Evolutionary conservation across 1,140 invertebrate species (phyloP), one percentile per base, ranked within the genome.

Genomic region (Papilio glaucus): DNA sequence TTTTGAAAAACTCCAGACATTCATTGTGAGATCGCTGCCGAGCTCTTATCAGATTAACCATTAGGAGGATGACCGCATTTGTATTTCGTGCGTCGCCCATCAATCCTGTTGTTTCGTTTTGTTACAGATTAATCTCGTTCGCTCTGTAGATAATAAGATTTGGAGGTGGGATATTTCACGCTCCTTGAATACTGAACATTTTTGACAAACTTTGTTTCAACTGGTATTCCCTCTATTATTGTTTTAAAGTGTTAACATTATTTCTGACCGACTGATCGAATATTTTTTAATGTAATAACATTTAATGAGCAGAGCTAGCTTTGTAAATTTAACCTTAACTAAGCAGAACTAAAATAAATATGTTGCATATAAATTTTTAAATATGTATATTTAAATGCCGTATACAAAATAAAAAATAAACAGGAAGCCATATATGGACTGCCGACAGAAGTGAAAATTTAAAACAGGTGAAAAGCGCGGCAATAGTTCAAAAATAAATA

Each of bases 31-130:
- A 13, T 24, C 29, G 41, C 2, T 4, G n/a, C 29, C 29, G n/a
- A 42, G 61, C n/a, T 63, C 7, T 63, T 63, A 18, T 63, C 62
- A 15, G 15, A 63, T 38, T 63, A 63, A 37, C 2, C 15, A 53
- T n/a, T 63, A 63, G 39, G 18, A 63, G 33, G 33, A 15, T 38
- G 38, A 38, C 62, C 62, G 33, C 38, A 41, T 63, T 62, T 62
- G 61, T 62, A 62, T 38, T 62, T 38, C 62, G 62, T 38, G 29
- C 62, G 62, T 63, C 38, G 38, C 13, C 62, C 62, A 63, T 63
- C 37, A 63, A 63, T 63, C 37, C 62, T 8, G 62, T 39, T 39
- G 18, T 63, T 63, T 63, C 62, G 62, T 38, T 63, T 41, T 63
- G 62, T 63, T 38, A 6, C 62, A 38, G 29, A 63, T 38, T 63